Conservation (phyloP, 1,140 invertebrate species). For the Tetraneura akinire region DNA sequence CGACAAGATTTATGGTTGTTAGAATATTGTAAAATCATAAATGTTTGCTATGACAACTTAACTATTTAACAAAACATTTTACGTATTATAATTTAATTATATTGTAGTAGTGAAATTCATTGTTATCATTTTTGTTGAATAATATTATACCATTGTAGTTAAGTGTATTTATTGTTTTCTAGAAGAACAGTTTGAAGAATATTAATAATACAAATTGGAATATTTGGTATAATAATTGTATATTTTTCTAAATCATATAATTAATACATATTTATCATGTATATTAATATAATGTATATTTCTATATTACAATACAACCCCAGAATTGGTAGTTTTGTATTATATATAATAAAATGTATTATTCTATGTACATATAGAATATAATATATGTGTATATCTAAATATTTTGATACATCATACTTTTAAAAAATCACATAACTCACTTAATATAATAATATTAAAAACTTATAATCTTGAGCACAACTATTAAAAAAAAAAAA, state of each 20-base stretch:
- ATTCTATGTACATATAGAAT: slow-evolving; percentile 7
- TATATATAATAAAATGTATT: slow-evolving; percentile 4
- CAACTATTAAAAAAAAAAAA: not conserved
- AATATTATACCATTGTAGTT: no score
- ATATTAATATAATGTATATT: slow-evolving; percentile 17
- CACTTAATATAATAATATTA: slow-evolving; percentile 16
- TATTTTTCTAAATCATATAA: slow-evolving; percentile 8
- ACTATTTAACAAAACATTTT: no score
- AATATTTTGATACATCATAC: slow-evolving; percentile 26
- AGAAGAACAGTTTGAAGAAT: no score
- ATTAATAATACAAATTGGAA: not conserved
- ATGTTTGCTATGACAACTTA: no score
- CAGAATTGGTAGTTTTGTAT: not conserved
- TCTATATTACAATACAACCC: not conserved
- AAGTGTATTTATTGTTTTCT: no score
- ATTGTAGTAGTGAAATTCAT: no score
- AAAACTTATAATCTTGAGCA: slow-evolving; percentile 45
- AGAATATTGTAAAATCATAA: no score
- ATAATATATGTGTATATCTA: not conserved
- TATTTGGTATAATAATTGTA: slow-evolving; percentile 1
- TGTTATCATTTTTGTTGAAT: no score
- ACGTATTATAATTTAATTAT: no score
- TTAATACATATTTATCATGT: slow-evolving; percentile 4
- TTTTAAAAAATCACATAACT: slow-evolving; percentile 36
- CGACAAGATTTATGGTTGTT: no score